Base-by-base conservation (phyloP, 2,888 invertebrate species). In the Aelia acuminata region DNA sequence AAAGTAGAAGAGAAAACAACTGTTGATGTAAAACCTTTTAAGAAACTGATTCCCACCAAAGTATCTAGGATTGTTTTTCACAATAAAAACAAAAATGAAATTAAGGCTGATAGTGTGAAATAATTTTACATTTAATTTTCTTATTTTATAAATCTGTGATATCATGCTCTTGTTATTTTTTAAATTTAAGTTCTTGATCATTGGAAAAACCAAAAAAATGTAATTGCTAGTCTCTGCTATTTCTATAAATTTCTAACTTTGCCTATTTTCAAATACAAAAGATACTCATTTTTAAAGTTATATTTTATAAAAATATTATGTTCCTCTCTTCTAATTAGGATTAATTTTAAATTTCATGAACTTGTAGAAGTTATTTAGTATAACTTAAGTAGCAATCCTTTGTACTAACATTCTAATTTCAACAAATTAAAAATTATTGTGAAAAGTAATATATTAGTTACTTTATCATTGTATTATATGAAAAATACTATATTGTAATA, bases 61-160 rank as follows among this genome's bases (percentile, higher is more conserved):
- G 85, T 85, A 31, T 49, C 50, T 31, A 85, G 53, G 49, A 85
- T 85, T 20, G 31, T 85, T 39, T 85, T 85, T 85, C 43, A 85
- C 43, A 85, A 85, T 50, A 85, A 43, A 85, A 57, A 84, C 31
- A 70, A 70, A 10, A 43, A 70, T 35, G 39, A 35, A 20, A 39
- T 35, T 20, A 70, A 75, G 22, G 22, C 8, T 75, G 39, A 75
- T n/a, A 39, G 11, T 75, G 26, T 26, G 15, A 57, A 26, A 57
- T 26, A 57, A 22, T 26, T 13, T 57, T 57, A 53, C 20, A 3
- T 20, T 18, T 49, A 49, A 49, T 49, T 49, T 49, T 13, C 22
- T 8, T 53, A 53, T 26, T n/a, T 57, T 57, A 57, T 57, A 57
- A 10, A n/a, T 3, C 26, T 4, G 3, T 57, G 57, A 20, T 20